Percentiles rank a stretch among this genome's conserved stretches.
Conservation (phyloP, 2,888 invertebrate genomes). For the Enchytraeus crypticus region DNA sequence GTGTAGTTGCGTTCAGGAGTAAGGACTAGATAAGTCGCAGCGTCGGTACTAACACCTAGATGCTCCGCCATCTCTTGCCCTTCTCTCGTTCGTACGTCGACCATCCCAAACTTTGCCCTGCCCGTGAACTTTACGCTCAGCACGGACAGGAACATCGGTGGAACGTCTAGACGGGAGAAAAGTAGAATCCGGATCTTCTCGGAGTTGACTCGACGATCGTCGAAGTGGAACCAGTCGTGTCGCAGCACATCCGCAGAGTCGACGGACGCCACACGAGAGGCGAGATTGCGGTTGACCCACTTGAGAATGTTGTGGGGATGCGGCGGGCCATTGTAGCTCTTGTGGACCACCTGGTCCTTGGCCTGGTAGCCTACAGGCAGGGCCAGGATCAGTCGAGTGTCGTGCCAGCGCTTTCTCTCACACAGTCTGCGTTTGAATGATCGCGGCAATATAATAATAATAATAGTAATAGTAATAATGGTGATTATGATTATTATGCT, state of each 20-base stretch:
- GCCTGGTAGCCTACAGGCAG: slow-evolving; percentile 50
- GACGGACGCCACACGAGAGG: slow-evolving; percentile 46
- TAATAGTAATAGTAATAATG: too few species aligned
- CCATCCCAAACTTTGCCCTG: slow-evolving; percentile 50
- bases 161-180: slow-evolving; percentile 48
- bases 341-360: slow-evolving; percentile 50
- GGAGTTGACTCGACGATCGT: slow-evolving; percentile 12
- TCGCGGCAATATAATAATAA: too few species aligned
- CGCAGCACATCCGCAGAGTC: slow-evolving; percentile 37
- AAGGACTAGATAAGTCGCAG: slow-evolving; percentile 47
- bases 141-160: slow-evolving; percentile 53
- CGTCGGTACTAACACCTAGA: slow-evolving; percentile 16
- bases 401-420: slow-evolving; percentile 49
- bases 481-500: too few species aligned
- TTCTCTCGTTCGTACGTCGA: slow-evolving; percentile 27
- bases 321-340: slow-evolving; percentile 42
- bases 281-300: slow-evolving; percentile 51
- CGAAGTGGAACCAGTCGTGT: slow-evolving; percentile 41
- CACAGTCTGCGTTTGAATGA: slow-evolving; percentile 50
- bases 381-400: slow-evolving; percentile 50
- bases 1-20: slow-evolving; percentile 47
- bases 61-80: slow-evolving; percentile 29
- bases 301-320: slow-evolving; percentile 43
- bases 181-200: slow-evolving; percentile 46
- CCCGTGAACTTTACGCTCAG: slow-evolving; percentile 54